Base-by-base conservation (phyloP, 2,797 vertebrate genomes). In the Enteromius paludinosus region DNA sequence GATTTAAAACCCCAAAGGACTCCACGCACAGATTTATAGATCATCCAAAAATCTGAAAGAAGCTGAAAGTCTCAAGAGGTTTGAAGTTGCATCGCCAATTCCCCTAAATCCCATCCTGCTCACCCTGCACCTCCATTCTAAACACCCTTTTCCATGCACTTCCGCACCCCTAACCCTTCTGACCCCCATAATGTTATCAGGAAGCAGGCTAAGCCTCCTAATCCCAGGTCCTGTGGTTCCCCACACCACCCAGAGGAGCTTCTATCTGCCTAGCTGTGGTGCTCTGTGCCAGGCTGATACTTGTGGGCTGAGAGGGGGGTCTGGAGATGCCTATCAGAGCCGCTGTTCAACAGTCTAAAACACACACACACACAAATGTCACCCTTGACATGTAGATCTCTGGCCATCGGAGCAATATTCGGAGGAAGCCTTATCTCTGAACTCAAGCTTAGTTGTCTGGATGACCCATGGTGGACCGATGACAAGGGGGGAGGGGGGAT, bases 201-300 rank as follows among this genome's bases (percentile, higher is more conserved):
- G 85, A 87, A 91, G 90, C 90, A 87, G 88, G 76, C 88, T 92
- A 91, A 94, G 89, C 91, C 90, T 91, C 83, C 87, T 88, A 88
- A 90, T 93, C 92, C 90, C 87, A 79, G 86, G 90, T 88, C 89
- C 87, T 49, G 15, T 78, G 77, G 73, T 43, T 11, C 54, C 70
- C 62, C 28, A 87, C 86, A 84, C 85, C 76, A 74, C 81, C 89
- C 90, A 89, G 87, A 92, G 92, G 91, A 93, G 86, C 90, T 85
- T 87, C 93, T 93, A 94, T 93, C 93, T 90, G 91, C 90, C 90
- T 87, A 90, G 90, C 90, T 91, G 93, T 90, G 89, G 90, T 89
- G 90, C 93, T 89, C 93, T 94, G 93, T 92, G 90, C 88, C 81
- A 86, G 91, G 86, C 92, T 93, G 93, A 95, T 94, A 95, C 91